Conservation (phyloP, 1,140 invertebrate genomes). For the Euura saliciscinereae region DNA sequence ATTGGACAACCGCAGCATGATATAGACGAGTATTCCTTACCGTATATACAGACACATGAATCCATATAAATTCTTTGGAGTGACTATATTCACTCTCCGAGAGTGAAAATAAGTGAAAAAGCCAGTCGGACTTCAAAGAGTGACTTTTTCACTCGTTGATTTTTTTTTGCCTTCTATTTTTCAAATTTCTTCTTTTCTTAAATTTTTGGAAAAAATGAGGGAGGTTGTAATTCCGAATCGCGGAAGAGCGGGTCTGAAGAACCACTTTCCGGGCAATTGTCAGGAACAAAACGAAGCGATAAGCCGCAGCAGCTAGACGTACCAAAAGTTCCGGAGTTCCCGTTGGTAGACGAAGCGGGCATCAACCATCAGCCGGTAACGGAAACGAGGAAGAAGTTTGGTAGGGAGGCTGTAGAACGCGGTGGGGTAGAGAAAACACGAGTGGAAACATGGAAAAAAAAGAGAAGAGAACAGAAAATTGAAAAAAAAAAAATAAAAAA, state of each 20-base stretch:
- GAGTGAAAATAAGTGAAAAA: too few species aligned
- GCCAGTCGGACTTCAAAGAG: too few species aligned
- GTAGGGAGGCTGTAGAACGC: slow-evolving; percentile 14
- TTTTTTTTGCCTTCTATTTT: neutral
- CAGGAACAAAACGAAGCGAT: slow-evolving; percentile 32
- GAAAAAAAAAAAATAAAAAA: slow-evolving; percentile 33
- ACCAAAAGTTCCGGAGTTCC: neutral
- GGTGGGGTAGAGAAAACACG: slow-evolving; percentile 25
- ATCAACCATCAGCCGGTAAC: neutral
- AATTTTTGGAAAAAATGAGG: too few species aligned
- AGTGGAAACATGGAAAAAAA: neutral
- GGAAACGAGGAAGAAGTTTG: slow-evolving; percentile 18
- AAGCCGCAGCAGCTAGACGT: slow-evolving; percentile 13
- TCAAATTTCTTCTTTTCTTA: too few species aligned
- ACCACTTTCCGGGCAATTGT: slow-evolving; percentile 51
- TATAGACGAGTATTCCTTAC: neutral
- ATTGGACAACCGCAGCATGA: neutral
- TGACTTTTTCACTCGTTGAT: neutral
- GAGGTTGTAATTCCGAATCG: neutral
- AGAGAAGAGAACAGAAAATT: neutral
- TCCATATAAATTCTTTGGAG: too few species aligned
- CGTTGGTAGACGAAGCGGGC: slow-evolving; percentile 5
- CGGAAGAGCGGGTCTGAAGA: slow-evolving; percentile 25
- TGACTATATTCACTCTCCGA: too few species aligned
- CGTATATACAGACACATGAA: neutral